These are phyloP conservation scores for Bovichtus diacanthus DNA, from an alignment of 2,797 vertebrate species.

Conservation along the genomic window DNA sequence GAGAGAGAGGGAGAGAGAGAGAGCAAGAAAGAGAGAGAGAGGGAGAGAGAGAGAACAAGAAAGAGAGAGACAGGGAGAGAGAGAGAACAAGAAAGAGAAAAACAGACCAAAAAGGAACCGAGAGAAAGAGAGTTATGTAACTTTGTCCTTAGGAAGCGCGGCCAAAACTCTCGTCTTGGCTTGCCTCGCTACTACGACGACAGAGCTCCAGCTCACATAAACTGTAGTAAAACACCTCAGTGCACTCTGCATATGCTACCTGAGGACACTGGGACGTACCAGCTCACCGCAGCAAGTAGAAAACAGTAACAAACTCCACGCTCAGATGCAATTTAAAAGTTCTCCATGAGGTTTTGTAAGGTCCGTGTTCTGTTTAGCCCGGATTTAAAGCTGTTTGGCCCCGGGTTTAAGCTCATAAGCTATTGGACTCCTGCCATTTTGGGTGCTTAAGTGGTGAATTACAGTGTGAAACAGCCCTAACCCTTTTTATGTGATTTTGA, in stretches of 20 bases:
- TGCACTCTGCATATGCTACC: constrained; percentile 24
- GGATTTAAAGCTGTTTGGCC: not conserved
- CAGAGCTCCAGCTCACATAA: constrained; percentile 51
- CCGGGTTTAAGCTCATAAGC: not conserved
- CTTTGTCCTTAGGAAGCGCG: constrained; percentile 58
- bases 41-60: constrained; percentile 22
- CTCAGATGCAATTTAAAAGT: not conserved
- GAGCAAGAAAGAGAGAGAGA: not conserved
- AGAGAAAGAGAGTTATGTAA: constrained; percentile 62
- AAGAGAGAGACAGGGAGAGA: constrained; percentile 11
- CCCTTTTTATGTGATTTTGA: not conserved
- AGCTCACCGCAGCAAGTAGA: constrained; percentile 2
- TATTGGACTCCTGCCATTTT: not conserved
- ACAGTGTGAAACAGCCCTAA: not conserved
- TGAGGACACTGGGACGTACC: constrained; percentile 35
- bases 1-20: no score
- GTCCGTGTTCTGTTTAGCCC: not conserved
- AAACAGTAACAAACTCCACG: constrained; percentile 3
- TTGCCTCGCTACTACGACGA: constrained; percentile 52
- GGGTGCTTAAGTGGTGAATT: not conserved
- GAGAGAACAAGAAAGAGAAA: constrained; percentile 28
- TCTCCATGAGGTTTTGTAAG: not conserved
- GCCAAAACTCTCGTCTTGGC: constrained; percentile 69
- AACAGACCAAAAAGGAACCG: constrained; percentile 5
- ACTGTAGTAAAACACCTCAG: constrained; percentile 51